Percentiles rank a stretch among this genome's conserved stretches.
Evolutionary conservation across 2,888 invertebrate species (phyloP).

Genomic region (Cistogaster globosa): DNA sequence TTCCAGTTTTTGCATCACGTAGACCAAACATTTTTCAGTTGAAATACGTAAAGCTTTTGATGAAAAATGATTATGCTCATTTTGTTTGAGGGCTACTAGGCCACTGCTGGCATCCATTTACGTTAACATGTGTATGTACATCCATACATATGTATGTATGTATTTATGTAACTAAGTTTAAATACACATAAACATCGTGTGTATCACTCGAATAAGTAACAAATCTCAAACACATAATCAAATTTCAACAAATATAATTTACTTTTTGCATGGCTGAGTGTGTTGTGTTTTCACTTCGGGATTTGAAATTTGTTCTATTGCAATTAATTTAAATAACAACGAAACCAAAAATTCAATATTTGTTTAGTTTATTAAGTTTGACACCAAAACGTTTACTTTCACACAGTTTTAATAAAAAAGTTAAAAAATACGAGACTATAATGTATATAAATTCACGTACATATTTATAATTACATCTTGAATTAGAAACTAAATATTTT

Average conservation of each 20-base stretch:
- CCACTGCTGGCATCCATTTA: not conserved
- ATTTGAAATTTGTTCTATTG: conserved; percentile 57
- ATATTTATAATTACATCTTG: too few species aligned
- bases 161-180: not conserved
- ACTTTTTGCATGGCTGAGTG: conserved; percentile 9
- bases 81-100: conserved; percentile 13
- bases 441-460: too few species aligned
- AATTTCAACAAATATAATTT: conserved; percentile 55
- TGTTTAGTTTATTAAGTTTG: conserved; percentile 41
- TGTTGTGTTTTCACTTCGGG: conserved; percentile 33
- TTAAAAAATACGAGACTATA: not conserved
- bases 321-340: conserved; percentile 66
- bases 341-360: conserved; percentile 51
- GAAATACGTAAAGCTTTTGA: conserved; percentile 67
- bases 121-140: not conserved
- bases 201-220: conserved; percentile 5
- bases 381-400: conserved; percentile 45
- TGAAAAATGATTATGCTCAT: conserved; percentile 65
- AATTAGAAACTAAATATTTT: too few species aligned
- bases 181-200: not conserved
- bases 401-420: conserved; percentile 52
- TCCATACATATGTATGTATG: not conserved
- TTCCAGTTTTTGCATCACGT: conserved; percentile 62
- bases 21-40: conserved; percentile 69
- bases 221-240: conserved; percentile 33